A percentile compares a stretch with the other conserved stretches of the same genome.
Evolutionary conservation across 2,888 invertebrate species (phyloP).

Genomic region (Xestia rhomboidea): DNA sequence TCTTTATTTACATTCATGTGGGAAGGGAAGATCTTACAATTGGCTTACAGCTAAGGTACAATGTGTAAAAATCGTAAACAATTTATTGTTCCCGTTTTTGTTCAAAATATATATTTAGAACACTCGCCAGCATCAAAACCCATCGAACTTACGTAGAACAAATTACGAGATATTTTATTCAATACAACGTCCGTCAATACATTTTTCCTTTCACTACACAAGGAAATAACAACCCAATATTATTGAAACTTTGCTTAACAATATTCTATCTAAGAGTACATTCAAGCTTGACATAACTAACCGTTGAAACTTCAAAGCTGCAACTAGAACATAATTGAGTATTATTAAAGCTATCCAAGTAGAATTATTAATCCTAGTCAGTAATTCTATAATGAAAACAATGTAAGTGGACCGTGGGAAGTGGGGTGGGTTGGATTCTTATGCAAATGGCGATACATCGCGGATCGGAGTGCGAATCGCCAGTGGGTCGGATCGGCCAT

Average conservation of each 20-base stretch:
- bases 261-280: conserved; percentile 29
- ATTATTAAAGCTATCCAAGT: conserved; percentile 50
- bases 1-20: background rate
- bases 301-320: conserved; percentile 30
- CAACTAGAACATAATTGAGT: conserved; percentile 40
- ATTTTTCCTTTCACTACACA: conserved; percentile 53
- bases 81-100: background rate
- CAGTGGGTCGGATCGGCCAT: conserved; percentile 72
- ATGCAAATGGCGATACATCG: conserved; percentile 86
- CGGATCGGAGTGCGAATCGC: conserved; percentile 82
- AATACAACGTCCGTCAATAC: conserved; percentile 56
- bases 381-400: conserved; percentile 71
- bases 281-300: conserved; percentile 57
- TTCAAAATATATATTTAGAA: conserved; percentile 29
- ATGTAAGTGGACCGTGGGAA: conserved; percentile 82
- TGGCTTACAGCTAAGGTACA: background rate
- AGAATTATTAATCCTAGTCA: conserved; percentile 65
- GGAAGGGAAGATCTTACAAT: background rate
- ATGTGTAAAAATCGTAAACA: conserved; percentile 1
- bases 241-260: conserved; percentile 46
- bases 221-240: conserved; percentile 50
- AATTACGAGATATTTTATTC: conserved; percentile 66
- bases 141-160: conserved; percentile 39
- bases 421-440: conserved; percentile 79
- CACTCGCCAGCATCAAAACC: conserved; percentile 43